phyloP scores from a whole-genome alignment of 2,113 vertebrate genomes.

The Podarcis muralis region DNA sequence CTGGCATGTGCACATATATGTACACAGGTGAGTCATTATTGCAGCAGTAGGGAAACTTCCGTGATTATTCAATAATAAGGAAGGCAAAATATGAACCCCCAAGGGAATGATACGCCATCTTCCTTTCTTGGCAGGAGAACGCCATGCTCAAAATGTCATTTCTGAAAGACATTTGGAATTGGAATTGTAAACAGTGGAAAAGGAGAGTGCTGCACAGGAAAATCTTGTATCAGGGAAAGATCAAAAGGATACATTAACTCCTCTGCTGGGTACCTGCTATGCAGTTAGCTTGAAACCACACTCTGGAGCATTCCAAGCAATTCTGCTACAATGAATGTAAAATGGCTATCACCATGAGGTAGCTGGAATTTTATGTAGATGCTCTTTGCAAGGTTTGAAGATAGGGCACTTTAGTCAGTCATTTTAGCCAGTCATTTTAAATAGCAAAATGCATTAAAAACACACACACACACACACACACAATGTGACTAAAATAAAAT shows the following conservation, averaged over 20 bases:
- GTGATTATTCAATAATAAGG: not conserved
- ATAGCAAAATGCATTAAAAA: not conserved
- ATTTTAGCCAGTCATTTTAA: too few species aligned
- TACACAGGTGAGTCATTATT: too few species aligned
- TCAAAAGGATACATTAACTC: constrained; percentile 59
- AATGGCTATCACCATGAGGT: constrained; percentile 62
- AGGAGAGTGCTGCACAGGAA: constrained; percentile 29
- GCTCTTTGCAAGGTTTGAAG: not conserved
- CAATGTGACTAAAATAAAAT: not conserved
- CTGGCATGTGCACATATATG: too few species aligned
- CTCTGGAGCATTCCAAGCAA: constrained; percentile 61
- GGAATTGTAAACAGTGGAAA: constrained; percentile 44
- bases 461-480: too few species aligned
- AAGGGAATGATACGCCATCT: constrained; percentile 3
- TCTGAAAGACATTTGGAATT: constrained; percentile 33
- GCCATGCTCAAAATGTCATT: not conserved
- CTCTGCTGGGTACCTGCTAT: constrained; percentile 55
- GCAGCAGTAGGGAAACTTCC: not conserved
- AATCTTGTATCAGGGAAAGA: constrained; percentile 42
- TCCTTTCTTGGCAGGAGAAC: constrained; percentile 23
- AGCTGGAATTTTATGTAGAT: constrained; percentile 55
- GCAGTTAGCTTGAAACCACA: constrained; percentile 54
- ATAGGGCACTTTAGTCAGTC: constrained; percentile 43
- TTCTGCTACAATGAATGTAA: constrained; percentile 57
- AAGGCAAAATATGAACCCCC: not conserved